A percentile compares a stretch with the other conserved stretches of the same genome.
These are phyloP conservation scores for Pholis gunnellus DNA, from an alignment of 2,113 vertebrate species.

Conservation along the genomic window DNA sequence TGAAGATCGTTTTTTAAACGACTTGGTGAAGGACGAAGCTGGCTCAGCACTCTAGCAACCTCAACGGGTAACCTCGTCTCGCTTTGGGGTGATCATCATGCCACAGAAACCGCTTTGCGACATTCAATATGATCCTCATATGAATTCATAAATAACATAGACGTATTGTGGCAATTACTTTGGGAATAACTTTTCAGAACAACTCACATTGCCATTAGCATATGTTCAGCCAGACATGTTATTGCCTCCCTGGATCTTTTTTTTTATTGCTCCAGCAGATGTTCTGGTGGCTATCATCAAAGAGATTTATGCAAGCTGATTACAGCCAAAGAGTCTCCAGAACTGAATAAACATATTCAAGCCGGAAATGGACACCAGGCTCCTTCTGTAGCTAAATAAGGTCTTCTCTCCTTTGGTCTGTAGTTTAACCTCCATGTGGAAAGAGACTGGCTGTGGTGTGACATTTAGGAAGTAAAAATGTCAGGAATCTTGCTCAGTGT, in stretches of 20 bases:
- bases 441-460: neutral
- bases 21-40: constrained; percentile 70
- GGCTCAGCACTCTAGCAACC: constrained; percentile 53
- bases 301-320: constrained; percentile 84
- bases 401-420: constrained; percentile 52
- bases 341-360: constrained; percentile 79
- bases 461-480: neutral
- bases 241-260: constrained; percentile 73
- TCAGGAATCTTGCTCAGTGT: neutral
- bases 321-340: constrained; percentile 76
- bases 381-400: constrained; percentile 60
- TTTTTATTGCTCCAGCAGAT: constrained; percentile 77
- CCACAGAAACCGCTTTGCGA: constrained; percentile 24
- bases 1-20: constrained; percentile 43
- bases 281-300: constrained; percentile 82
- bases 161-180: constrained; percentile 53
- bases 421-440: constrained; percentile 38
- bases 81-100: constrained; percentile 30
- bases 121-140: constrained; percentile 14
- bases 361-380: constrained; percentile 64
- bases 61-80: constrained; percentile 20
- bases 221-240: constrained; percentile 77
- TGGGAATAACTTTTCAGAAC: constrained; percentile 62
- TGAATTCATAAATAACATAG: constrained; percentile 36
- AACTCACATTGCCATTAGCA: constrained; percentile 67